Base-by-base conservation (phyloP, 2,797 vertebrate genomes). In the Arctocebus calabarensis region DNA sequence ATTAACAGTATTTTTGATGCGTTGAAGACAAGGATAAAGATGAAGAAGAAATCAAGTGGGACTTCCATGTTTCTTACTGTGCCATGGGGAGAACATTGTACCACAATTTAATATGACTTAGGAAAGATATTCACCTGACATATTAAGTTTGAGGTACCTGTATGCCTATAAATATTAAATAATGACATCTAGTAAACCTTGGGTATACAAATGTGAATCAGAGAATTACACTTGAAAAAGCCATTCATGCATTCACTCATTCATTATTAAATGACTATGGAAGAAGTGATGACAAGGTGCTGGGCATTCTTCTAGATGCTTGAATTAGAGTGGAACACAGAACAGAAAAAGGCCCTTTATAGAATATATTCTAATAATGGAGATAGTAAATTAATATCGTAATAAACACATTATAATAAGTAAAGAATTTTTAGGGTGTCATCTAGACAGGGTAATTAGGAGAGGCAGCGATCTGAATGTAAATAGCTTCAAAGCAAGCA, bases 171-270 rank as follows among this genome's bases (percentile, higher is more conserved):
- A 32, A 95, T 96, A 95, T 71, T 86, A 71, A 62, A 12, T 71
- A 83, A 19, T 83, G 70, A 62, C 13, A 75, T 70, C n/a, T 37
- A 88, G 78, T 37, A 95, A 90, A 92, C 1, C 48, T 34, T 27
- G 62, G 13, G 7, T 73, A 79, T 91, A 66, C 61, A 95, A 93
- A 91, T 81, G 66, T 52, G 11, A 73, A 77, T 61, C 25, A 86
- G 34, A 7, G 78, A 86, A 59, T 70, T 83, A 74, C 84, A 40
- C 12, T 74, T 91, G 52, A 11, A 92, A 82, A 88, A 83, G 59
- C 94, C 37, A 79, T 52, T 83, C 61, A 92, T 88, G 84, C 32
- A 64, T 81, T 84, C 32, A 59, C 81, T 84, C 70, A 94, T 88
- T 62, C 55, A 82, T 34, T 88, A 81, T 82, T 57, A 94, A 95